Conservation (phyloP, 2,888 invertebrate genomes). For the Hofmannophila pseudospretella region DNA sequence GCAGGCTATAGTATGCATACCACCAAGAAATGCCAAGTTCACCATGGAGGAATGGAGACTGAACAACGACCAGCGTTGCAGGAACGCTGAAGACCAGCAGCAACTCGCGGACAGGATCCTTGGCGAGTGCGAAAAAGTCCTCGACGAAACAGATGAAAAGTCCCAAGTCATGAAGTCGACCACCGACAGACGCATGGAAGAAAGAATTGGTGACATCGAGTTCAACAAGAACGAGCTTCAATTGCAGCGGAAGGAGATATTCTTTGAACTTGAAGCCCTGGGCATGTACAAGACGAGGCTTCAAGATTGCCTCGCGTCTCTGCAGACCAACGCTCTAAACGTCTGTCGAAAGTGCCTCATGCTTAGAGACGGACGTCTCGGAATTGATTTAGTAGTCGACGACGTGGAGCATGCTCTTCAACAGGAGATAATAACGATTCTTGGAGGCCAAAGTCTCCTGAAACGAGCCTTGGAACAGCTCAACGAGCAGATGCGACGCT, state of each 20-base stretch:
- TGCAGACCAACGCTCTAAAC: constrained; percentile 81
- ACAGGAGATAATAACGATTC: constrained; percentile 87
- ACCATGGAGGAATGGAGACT: constrained; percentile 86
- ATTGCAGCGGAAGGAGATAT: constrained; percentile 85
- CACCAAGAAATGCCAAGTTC: constrained; percentile 75
- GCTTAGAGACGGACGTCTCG: constrained; percentile 85
- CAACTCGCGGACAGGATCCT: constrained; percentile 88
- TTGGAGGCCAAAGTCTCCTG: constrained; percentile 82
- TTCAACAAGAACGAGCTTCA: constrained; percentile 88
- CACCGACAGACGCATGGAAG: constrained; percentile 85
- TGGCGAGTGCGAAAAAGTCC: constrained; percentile 78
- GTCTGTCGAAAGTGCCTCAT: constrained; percentile 87
- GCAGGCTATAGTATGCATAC: constrained; percentile 63
- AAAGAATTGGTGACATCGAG: constrained; percentile 89
- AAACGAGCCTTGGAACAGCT: constrained; percentile 85
- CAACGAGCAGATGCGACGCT: constrained; percentile 88
- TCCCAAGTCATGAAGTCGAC: constrained; percentile 87
- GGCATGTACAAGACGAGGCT: constrained; percentile 86
- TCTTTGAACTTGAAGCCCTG: constrained; percentile 87
- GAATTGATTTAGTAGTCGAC: constrained; percentile 89
- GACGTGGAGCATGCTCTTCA: constrained; percentile 88
- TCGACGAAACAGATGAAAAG: constrained; percentile 84
- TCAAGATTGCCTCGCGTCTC: constrained; percentile 83
- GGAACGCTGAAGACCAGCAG: constrained; percentile 88
- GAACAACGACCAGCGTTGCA: constrained; percentile 82